Percentiles rank a stretch among this genome's conserved stretches.
Conservation (phyloP, 1,140 invertebrate species). For the Dinothrombium tinctorium region DNA sequence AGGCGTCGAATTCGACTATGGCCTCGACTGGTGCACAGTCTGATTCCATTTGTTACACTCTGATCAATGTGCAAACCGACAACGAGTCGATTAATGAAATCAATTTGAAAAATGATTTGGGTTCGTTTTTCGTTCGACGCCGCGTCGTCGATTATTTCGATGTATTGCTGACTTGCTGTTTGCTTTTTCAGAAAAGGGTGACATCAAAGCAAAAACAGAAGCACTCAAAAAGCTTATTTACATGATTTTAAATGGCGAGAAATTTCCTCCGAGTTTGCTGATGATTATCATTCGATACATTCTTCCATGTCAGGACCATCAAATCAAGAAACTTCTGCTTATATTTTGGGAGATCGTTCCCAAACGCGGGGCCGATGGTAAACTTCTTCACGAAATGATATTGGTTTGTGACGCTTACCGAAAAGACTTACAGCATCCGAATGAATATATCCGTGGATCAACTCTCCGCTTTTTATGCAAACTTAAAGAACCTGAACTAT, state of each 20-base stretch:
- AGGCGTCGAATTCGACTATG: too few species aligned
- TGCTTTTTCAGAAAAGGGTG: conserved; percentile 71
- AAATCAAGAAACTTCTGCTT: conserved; percentile 81
- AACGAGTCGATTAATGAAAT: too few species aligned
- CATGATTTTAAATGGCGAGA: conserved; percentile 83
- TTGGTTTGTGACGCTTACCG: conserved; percentile 97
- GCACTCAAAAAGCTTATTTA: conserved; percentile 90
- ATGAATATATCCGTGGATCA: conserved; percentile 94
- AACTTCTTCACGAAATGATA: conserved; percentile 96
- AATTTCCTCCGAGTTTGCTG: conserved; percentile 54
- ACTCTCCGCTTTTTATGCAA: conserved; percentile 89
- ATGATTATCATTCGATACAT: conserved; percentile 99
- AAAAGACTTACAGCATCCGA: conserved; percentile 97
- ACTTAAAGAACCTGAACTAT: conserved; percentile 85
- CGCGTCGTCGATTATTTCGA: too few species aligned
- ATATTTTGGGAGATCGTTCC: conserved; percentile 99
- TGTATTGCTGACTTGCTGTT: too few species aligned
- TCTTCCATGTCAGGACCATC: conserved; percentile 81
- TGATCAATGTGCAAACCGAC: too few species aligned
- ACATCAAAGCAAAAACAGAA: conserved; percentile 67
- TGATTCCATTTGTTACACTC: too few species aligned
- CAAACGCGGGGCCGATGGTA: conserved; percentile 84
- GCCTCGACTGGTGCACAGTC: too few species aligned
- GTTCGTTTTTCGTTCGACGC: too few species aligned
- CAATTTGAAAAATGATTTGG: too few species aligned